Conservation (phyloP, 2,888 invertebrate species). For the Carcina quercana region DNA sequence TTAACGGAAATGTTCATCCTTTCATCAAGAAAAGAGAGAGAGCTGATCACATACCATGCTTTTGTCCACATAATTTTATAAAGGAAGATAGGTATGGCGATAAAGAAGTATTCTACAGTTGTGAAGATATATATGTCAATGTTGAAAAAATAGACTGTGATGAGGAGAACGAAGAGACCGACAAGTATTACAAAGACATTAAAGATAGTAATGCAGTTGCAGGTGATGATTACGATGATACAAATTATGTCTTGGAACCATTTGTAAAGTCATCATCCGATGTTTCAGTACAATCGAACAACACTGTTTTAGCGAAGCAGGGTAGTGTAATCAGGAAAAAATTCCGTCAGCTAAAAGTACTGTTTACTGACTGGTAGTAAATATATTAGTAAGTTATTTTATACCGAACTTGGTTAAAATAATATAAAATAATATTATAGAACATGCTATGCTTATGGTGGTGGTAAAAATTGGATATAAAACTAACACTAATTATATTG, state of each 20-base stretch:
- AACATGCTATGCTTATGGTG: slow-evolving; percentile 24
- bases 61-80: slow-evolving; percentile 32
- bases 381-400: too few species aligned
- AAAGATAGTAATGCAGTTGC: not conserved
- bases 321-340: slow-evolving; percentile 34
- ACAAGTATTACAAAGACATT: too few species aligned
- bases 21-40: slow-evolving; percentile 37
- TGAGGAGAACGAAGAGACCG: not conserved
- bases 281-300: not conserved
- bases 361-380: slow-evolving; percentile 37
- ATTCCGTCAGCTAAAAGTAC: slow-evolving; percentile 32
- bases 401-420: too few species aligned
- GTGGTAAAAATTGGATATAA: slow-evolving; percentile 22
- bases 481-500: slow-evolving; percentile 20
- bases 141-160: slow-evolving; percentile 7
- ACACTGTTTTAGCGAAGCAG: slow-evolving; percentile 3
- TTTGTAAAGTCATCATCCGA: slow-evolving; percentile 11
- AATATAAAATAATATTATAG: too few species aligned
- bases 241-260: slow-evolving; percentile 17
- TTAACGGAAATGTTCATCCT: slow-evolving; percentile 29
- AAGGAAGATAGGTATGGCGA: slow-evolving; percentile 10
- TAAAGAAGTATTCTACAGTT: slow-evolving; percentile 30
- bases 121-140: slow-evolving; percentile 27
- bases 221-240: slow-evolving; percentile 1
- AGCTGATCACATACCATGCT: slow-evolving; percentile 37